Conservation (phyloP, 2,113 vertebrate genomes). For the Pseudorectes ferrugineus region DNA sequence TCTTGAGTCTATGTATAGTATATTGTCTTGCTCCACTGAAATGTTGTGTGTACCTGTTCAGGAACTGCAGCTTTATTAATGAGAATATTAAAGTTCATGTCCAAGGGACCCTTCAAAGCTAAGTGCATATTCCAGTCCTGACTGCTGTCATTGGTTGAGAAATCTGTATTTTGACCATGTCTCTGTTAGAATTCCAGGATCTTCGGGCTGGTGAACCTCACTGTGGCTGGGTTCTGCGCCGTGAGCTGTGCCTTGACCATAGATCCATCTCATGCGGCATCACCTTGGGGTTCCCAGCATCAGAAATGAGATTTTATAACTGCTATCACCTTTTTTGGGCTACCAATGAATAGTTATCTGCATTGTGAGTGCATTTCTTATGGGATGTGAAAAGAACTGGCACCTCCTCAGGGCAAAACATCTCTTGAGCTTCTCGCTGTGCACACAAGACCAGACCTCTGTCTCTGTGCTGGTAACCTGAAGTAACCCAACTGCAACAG, state of each 20-base stretch:
- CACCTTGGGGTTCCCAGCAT: background rate
- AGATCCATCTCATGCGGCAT: background rate
- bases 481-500: background rate
- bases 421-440: background rate
- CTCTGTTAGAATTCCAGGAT: background rate
- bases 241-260: background rate
- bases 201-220: background rate
- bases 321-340: background rate
- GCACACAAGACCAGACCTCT: background rate
- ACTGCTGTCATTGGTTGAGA: background rate
- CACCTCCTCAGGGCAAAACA: background rate
- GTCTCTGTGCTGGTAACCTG: background rate
- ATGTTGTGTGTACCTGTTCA: background rate
- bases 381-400: background rate
- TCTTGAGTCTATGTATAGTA: background rate
- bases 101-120: background rate
- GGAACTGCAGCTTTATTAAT: background rate
- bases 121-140: background rate
- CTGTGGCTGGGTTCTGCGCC: fast-evolving
- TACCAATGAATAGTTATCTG: background rate
- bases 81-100: background rate
- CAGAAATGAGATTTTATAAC: background rate
- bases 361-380: background rate
- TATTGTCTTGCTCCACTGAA: background rate
- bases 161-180: background rate